phyloP scores from a whole-genome alignment of 2,888 invertebrate genomes.

The Alloscopus bannaensis region DNA sequence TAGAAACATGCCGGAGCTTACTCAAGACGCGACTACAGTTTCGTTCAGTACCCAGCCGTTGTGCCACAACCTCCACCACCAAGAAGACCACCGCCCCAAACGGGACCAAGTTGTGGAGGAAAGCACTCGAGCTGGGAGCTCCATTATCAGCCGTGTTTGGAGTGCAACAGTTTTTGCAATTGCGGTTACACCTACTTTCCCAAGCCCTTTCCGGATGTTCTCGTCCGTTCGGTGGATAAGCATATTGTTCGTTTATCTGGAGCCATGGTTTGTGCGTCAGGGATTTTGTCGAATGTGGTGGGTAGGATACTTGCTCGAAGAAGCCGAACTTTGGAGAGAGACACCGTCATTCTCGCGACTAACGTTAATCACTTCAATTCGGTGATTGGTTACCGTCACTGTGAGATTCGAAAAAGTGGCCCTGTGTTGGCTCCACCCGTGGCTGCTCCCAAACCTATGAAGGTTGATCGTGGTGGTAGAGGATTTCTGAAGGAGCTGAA shows the following conservation, averaged over 20 bases:
- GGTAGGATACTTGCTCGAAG: background rate
- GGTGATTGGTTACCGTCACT: background rate
- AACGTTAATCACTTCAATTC: background rate
- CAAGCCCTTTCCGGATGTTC: conserved; percentile 30
- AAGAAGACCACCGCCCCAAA: too few relatives aligned
- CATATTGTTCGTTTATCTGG: conserved; percentile 41
- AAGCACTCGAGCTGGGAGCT: conserved; percentile 9
- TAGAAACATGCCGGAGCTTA: too few relatives aligned
- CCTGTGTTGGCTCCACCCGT: background rate
- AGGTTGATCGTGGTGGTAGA: background rate
- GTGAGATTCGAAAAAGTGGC: background rate
- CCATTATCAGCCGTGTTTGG: conserved; percentile 25
- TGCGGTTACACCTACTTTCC: conserved; percentile 24
- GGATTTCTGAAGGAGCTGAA: too few relatives aligned
- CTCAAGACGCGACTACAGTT: too few relatives aligned
- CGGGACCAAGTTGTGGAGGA: too few relatives aligned
- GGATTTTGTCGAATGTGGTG: background rate
- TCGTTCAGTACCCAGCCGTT: too few relatives aligned
- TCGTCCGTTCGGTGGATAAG: conserved; percentile 46
- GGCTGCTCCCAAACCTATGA: background rate
- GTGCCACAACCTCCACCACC: too few relatives aligned
- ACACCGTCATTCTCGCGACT: background rate
- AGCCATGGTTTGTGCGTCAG: conserved; percentile 31
- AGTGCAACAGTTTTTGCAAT: conserved; percentile 44
- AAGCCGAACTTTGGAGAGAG: background rate